Percentiles rank a stretch among this genome's conserved stretches.
phyloP scores from a whole-genome alignment of 2,797 vertebrate species.

The Lerista edwardsae region DNA sequence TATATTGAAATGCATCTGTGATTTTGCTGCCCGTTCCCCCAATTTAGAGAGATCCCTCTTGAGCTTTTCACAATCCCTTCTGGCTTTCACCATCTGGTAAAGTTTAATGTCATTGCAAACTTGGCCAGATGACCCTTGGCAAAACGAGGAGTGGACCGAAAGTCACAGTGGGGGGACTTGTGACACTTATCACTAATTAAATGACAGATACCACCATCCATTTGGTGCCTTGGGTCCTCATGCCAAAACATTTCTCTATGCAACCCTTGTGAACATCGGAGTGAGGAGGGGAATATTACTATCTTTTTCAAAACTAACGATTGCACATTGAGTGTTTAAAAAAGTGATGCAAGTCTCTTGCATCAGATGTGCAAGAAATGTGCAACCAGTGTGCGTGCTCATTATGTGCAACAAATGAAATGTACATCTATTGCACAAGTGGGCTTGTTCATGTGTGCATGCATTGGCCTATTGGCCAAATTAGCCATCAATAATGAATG shows the following conservation, averaged over 20 bases:
- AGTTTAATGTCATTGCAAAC: no score
- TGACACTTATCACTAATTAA: neutral
- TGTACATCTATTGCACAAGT: neutral
- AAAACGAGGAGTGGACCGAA: no score
- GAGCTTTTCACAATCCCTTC: no score
- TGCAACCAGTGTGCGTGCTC: neutral
- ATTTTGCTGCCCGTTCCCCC: no score
- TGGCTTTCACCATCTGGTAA: no score
- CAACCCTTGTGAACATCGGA: neutral
- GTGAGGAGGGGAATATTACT: no score
- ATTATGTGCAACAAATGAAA: neutral
- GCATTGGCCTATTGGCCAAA: conserved; percentile 23
- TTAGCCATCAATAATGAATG: conserved; percentile 7
- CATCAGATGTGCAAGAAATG: conserved; percentile 34
- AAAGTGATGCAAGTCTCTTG: neutral
- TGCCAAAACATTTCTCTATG: neutral
- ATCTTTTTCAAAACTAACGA: no score
- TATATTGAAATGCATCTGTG: no score
- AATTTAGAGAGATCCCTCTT: no score
- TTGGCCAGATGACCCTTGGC: no score
- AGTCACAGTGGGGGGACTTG: neutral
- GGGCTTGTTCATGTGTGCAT: neutral
- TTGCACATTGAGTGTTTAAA: neutral
- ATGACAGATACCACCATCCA: neutral
- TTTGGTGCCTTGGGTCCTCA: neutral